Conservation (phyloP, 2,797 vertebrate genomes). For the Gymnoscopelus braueri region DNA sequence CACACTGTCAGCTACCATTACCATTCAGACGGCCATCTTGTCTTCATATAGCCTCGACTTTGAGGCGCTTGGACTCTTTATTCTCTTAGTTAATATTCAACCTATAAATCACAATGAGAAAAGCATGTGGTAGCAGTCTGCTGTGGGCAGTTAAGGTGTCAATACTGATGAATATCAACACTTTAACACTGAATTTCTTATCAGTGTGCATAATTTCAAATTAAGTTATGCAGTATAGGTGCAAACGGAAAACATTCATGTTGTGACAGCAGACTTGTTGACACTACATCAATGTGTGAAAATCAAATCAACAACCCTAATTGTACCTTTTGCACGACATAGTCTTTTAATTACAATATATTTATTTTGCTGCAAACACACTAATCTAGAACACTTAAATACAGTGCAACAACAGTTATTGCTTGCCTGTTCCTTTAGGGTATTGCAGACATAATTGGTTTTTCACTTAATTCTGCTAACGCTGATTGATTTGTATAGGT, state of each 20-base stretch:
- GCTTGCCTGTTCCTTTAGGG: background rate
- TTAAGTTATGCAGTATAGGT: constrained; percentile 7
- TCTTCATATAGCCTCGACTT: constrained; percentile 63
- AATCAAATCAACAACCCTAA: too few species aligned
- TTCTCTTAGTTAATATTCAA: constrained; percentile 23
- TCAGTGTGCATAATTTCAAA: constrained; percentile 4
- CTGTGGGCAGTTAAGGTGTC: constrained; percentile 47
- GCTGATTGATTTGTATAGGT: constrained; percentile 33
- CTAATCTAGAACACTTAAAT: constrained; percentile 6
- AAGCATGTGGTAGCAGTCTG: constrained; percentile 41
- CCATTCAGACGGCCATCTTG: constrained; percentile 69
- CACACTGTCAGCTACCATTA: constrained; percentile 80
- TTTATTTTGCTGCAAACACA: background rate
- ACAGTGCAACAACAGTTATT: background rate
- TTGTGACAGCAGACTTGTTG: background rate
- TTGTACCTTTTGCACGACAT: background rate
- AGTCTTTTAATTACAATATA: background rate
- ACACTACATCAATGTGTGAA: too few species aligned
- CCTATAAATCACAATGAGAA: constrained; percentile 13
- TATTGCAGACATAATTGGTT: background rate
- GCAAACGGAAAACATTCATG: constrained; percentile 10
- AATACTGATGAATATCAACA: constrained; percentile 48
- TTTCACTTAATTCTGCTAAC: background rate
- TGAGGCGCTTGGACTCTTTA: constrained; percentile 64
- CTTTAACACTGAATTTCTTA: constrained; percentile 36